These are phyloP conservation scores for Gasterosteus aculeatus DNA, from an alignment of 2,113 vertebrate species.

Conservation along the genomic window DNA sequence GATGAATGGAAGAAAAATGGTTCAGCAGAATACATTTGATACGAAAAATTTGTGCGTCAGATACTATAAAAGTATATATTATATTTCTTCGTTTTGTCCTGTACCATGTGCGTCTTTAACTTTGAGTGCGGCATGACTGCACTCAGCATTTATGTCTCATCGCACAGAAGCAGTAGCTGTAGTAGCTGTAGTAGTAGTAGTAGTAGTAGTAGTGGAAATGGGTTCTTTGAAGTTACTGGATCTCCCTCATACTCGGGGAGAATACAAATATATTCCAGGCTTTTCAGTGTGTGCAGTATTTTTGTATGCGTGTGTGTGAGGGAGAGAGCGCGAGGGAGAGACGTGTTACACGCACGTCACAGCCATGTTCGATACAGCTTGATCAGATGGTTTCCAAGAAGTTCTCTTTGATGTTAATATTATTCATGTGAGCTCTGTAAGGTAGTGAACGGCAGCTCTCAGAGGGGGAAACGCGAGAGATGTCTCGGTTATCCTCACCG, in stretches of 20 bases:
- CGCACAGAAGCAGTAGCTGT: slow-evolving; percentile 39
- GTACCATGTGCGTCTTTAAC: slow-evolving; percentile 27
- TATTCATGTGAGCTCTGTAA: slow-evolving; percentile 74
- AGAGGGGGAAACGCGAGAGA: slow-evolving; percentile 58
- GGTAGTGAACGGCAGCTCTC: slow-evolving; percentile 59
- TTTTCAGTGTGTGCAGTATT: slow-evolving; percentile 29
- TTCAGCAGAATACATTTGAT: slow-evolving; percentile 61
- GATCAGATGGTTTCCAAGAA: slow-evolving; percentile 76
- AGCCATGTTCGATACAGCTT: slow-evolving; percentile 70
- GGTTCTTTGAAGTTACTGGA: slow-evolving; percentile 71
- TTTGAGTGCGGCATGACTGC: slow-evolving; percentile 36
- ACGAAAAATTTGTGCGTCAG: slow-evolving; percentile 45
- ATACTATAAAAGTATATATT: slow-evolving; percentile 34
- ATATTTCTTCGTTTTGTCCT: slow-evolving; percentile 28
- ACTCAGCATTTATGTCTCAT: slow-evolving; percentile 48
- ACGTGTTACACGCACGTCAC: slow-evolving; percentile 64
- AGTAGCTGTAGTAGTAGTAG: slow-evolving; percentile 55
- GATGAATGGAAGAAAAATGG: slow-evolving; percentile 64
- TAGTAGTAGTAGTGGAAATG: slow-evolving; percentile 65
- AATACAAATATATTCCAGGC: slow-evolving; percentile 69
- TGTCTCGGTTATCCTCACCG: slow-evolving; percentile 66
- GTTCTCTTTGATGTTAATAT: slow-evolving; percentile 76
- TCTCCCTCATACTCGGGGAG: slow-evolving; percentile 54
- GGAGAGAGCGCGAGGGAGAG: slow-evolving; percentile 11
- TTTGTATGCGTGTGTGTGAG: slow-evolving; percentile 13